phyloP scores from a whole-genome alignment of 92 coral and sea anemone species.

The Ricordea florida region DNA sequence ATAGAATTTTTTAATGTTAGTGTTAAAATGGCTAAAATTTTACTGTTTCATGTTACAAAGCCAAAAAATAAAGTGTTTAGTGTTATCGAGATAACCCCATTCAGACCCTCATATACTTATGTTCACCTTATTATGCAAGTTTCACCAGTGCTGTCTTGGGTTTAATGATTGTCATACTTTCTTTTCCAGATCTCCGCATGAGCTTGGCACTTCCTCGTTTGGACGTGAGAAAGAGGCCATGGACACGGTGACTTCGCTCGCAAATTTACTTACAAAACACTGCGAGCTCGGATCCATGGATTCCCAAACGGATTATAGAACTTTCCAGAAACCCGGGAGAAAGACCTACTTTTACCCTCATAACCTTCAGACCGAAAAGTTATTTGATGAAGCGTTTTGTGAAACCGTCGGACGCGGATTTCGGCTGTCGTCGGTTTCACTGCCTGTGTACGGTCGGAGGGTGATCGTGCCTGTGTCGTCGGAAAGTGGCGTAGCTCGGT shows the following conservation, averaged over 20 bases:
- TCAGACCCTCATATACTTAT: too few relatives aligned
- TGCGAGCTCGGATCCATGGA: constrained; percentile 72
- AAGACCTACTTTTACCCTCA: constrained; percentile 61
- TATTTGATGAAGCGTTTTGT: constrained; percentile 71
- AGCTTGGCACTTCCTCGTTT: constrained; percentile 78
- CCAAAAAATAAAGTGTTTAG: too few relatives aligned
- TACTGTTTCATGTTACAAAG: too few relatives aligned
- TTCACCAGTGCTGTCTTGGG: too few relatives aligned
- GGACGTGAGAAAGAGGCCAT: constrained; percentile 74
- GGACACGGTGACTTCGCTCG: constrained; percentile 70
- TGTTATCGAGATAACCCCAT: too few relatives aligned
- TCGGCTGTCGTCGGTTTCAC: constrained; percentile 62
- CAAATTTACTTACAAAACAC: constrained; percentile 46
- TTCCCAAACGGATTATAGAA: constrained; percentile 68
- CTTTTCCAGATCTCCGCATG: constrained; percentile 61
- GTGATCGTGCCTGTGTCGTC: constrained; percentile 76
- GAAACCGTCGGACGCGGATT: constrained; percentile 69
- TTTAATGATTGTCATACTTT: neutral
- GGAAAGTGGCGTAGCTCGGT: constrained; percentile 74
- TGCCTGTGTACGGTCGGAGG: constrained; percentile 80
- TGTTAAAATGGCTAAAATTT: too few relatives aligned
- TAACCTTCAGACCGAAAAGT: constrained; percentile 52
- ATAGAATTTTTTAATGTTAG: too few relatives aligned
- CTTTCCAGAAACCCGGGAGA: constrained; percentile 60
- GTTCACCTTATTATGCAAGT: too few relatives aligned